Evolutionary conservation across 2,797 vertebrate species (phyloP).

Genomic region (Anableps anableps): DNA sequence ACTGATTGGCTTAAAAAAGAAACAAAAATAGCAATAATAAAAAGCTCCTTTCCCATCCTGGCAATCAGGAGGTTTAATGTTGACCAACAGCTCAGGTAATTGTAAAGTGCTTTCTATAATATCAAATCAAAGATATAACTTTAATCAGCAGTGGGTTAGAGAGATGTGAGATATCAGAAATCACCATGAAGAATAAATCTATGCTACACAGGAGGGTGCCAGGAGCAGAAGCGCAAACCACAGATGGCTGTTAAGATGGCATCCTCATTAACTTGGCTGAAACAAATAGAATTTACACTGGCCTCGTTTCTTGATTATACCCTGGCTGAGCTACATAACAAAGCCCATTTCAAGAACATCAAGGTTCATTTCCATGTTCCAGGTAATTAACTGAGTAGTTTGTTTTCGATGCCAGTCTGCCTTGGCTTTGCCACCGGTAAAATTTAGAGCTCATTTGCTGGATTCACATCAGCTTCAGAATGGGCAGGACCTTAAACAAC

Average conservation of each 20-base stretch:
- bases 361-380: constrained; percentile 64
- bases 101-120: constrained; percentile 37
- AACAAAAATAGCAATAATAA: background rate
- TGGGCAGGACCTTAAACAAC: constrained; percentile 39
- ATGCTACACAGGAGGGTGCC: constrained; percentile 8
- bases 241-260: constrained; percentile 41
- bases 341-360: constrained; percentile 54
- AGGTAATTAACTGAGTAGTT: constrained; percentile 60
- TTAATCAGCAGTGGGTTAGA: constrained; percentile 38
- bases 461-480: constrained; percentile 41
- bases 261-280: constrained; percentile 62
- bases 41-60: background rate
- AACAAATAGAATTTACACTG: constrained; percentile 58
- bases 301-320: constrained; percentile 65
- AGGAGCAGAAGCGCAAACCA: constrained; percentile 36
- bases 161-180: constrained; percentile 41
- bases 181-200: constrained; percentile 28
- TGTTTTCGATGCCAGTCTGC: constrained; percentile 35
- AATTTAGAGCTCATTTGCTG: constrained; percentile 54
- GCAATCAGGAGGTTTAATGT: constrained; percentile 43
- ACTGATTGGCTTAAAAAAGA: background rate
- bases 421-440: constrained; percentile 37
- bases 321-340: constrained; percentile 53
- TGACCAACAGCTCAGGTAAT: constrained; percentile 25
- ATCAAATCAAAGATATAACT: constrained; percentile 40